phyloP scores from a whole-genome alignment of 2,797 vertebrate genomes.

The Acipenser ruthenus region DNA sequence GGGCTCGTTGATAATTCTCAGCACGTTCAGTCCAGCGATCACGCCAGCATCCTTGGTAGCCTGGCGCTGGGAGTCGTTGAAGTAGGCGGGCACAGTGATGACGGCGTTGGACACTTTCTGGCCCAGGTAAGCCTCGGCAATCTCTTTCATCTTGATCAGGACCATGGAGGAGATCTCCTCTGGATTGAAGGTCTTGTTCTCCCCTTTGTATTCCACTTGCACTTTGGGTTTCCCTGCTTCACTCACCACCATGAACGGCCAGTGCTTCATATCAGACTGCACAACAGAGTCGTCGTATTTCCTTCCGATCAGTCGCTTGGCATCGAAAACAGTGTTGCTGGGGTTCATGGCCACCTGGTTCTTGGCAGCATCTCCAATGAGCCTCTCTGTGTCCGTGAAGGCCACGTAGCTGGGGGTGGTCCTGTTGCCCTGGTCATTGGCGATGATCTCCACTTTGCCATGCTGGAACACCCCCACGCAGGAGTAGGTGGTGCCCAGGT shows the following conservation, averaged over 20 bases:
- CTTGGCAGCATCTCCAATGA: no score
- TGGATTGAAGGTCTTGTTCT: constrained; percentile 75
- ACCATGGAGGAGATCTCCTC: constrained; percentile 93
- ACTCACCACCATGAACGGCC: constrained; percentile 81
- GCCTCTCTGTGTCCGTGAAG: no score
- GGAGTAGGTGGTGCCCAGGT: constrained; percentile 88
- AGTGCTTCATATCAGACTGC: constrained; percentile 85
- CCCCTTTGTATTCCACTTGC: constrained; percentile 82
- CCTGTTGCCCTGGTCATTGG: constrained; percentile 89
- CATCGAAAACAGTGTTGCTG: constrained; percentile 71
- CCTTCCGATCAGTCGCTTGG: constrained; percentile 82
- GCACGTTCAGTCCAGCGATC: no score
- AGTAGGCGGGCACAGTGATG: constrained; percentile 86
- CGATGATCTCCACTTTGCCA: constrained; percentile 88
- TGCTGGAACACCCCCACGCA: constrained; percentile 85
- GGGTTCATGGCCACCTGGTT: no score
- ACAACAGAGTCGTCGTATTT: constrained; percentile 42
- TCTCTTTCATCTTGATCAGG: constrained; percentile 87
- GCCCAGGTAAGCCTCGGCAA: constrained; percentile 80
- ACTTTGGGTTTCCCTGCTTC: constrained; percentile 79
- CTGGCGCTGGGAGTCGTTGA: constrained; percentile 24
- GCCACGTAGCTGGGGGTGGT: constrained; percentile 55
- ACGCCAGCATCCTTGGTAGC: no score
- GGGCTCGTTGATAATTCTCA: constrained; percentile 70
- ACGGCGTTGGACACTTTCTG: constrained; percentile 77